These are phyloP conservation scores for Eulemur mongoz DNA, from an alignment of 2,797 vertebrate genomes.

Conservation along the genomic window DNA sequence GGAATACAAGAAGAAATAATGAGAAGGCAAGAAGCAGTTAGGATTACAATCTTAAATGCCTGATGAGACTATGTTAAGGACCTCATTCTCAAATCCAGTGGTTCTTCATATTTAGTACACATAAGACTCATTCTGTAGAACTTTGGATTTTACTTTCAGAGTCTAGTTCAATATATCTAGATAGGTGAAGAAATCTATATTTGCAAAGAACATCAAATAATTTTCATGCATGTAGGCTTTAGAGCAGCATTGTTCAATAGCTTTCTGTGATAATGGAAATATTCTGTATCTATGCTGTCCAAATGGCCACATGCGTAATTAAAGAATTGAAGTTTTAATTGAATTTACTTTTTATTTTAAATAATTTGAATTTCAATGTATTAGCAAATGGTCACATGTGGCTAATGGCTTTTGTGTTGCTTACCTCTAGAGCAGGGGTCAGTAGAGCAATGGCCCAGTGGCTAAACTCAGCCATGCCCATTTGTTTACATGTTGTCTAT, in stretches of 20 bases:
- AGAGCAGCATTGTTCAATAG: neutral
- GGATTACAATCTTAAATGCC: neutral
- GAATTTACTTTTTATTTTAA: neutral
- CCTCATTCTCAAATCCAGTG: neutral
- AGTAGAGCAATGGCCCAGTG: neutral
- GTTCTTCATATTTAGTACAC: neutral
- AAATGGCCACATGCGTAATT: neutral
- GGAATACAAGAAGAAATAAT: neutral
- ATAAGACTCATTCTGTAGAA: neutral
- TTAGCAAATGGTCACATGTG: neutral
- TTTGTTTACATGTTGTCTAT: neutral
- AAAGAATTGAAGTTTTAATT: neutral
- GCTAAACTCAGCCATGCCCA: neutral
- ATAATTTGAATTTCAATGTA: constrained; percentile 1
- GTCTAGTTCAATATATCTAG: neutral
- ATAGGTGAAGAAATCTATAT: neutral
- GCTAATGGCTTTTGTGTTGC: neutral
- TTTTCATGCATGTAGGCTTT: neutral
- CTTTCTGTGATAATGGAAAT: neutral
- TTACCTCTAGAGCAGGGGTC: neutral
- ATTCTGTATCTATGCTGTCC: neutral
- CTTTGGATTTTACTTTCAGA: neutral
- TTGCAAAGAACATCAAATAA: neutral
- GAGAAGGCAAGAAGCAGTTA: neutral
- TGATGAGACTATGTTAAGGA: neutral